phyloP scores from a whole-genome alignment of 2,888 invertebrate genomes.

The Selenia dentaria region DNA sequence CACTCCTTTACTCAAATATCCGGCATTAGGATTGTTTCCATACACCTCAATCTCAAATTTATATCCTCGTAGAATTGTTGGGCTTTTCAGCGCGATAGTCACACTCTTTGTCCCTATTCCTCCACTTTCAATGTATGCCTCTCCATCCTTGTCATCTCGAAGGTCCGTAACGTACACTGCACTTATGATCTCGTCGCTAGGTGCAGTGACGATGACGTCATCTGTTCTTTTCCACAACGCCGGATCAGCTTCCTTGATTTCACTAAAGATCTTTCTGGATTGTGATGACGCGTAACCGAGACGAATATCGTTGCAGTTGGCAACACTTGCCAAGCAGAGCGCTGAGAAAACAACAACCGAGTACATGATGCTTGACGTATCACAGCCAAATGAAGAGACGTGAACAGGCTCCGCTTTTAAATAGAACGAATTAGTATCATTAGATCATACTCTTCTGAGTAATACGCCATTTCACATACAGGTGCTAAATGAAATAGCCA shows the following conservation, averaged over 20 bases:
- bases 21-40: conserved; percentile 43
- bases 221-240: conserved; percentile 69
- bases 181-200: conserved; percentile 59
- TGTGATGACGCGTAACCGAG: conserved; percentile 22
- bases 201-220: conserved; percentile 55
- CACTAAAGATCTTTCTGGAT: conserved; percentile 60
- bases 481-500: conserved; percentile 18
- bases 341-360: conserved; percentile 8
- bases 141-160: conserved; percentile 63
- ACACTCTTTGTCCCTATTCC: conserved; percentile 65
- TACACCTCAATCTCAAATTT: conserved; percentile 69
- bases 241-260: conserved; percentile 62
- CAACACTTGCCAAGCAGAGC: conserved; percentile 11
- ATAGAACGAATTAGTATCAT: conserved; percentile 21
- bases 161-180: conserved; percentile 66
- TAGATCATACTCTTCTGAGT: conserved; percentile 26
- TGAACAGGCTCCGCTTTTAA: conserved; percentile 19
- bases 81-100: conserved; percentile 63
- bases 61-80: conserved; percentile 65
- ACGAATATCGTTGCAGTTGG: conserved; percentile 28
- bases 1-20: conserved; percentile 51
- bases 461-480: conserved; percentile 15
- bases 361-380: conserved; percentile 26
- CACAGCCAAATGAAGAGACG: conserved; percentile 9
- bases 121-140: conserved; percentile 61